Percentiles rank a stretch among this genome's conserved stretches.
Evolutionary conservation across 2,113 vertebrate species (phyloP).

Genomic region (Suricata suricatta): DNA sequence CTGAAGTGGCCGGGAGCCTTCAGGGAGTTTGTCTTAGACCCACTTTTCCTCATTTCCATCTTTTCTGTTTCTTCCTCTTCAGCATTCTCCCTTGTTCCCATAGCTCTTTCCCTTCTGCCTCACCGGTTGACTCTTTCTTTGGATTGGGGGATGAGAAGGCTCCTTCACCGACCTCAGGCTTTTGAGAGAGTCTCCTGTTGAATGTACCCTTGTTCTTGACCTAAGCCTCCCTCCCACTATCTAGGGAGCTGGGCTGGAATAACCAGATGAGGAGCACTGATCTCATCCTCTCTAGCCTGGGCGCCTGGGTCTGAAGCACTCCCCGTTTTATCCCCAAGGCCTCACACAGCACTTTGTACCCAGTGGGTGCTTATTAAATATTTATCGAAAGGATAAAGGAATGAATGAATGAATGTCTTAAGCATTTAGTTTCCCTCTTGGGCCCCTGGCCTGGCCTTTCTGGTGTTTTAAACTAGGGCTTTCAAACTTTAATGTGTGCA

Average conservation of each 20-base stretch:
- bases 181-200: neutral
- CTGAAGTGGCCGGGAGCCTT: neutral
- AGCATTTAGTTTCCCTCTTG: neutral
- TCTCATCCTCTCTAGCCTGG: neutral
- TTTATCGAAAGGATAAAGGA: conserved; percentile 16
- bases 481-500: neutral
- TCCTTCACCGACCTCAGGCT: neutral
- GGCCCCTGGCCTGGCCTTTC: neutral
- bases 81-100: neutral
- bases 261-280: neutral
- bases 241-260: neutral
- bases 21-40: neutral
- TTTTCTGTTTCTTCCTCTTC: neutral
- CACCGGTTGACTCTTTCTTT: neutral
- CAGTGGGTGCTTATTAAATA: conserved; percentile 33
- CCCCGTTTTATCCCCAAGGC: neutral
- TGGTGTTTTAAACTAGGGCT: neutral
- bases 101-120: neutral
- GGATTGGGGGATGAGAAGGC: neutral
- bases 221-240: neutral
- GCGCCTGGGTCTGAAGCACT: neutral
- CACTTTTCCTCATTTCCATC: neutral
- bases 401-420: neutral
- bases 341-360: neutral
- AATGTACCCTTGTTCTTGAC: neutral